These are phyloP conservation scores for Masticophis lateralis DNA, from an alignment of 2,797 vertebrate species.

Conservation along the genomic window DNA sequence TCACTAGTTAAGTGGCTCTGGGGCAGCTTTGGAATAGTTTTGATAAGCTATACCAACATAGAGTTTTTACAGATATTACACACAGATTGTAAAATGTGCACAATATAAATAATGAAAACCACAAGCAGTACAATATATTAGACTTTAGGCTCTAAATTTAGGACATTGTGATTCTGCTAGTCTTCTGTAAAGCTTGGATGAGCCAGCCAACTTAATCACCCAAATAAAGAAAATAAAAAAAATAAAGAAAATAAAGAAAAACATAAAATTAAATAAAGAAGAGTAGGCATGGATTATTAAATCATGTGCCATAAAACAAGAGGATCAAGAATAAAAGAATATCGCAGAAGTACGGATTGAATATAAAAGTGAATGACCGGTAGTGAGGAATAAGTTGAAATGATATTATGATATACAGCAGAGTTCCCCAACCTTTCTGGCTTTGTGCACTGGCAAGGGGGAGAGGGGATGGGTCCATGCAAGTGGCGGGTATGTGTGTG, in stretches of 20 bases:
- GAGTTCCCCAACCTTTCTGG: too few relatives aligned
- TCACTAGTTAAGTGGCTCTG: neutral
- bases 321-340: neutral
- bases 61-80: neutral
- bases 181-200: neutral
- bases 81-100: neutral
- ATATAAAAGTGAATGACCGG: neutral
- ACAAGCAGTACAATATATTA: too few relatives aligned
- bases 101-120: neutral
- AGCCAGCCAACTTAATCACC: neutral
- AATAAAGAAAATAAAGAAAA: too few relatives aligned
- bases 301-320: neutral
- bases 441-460: too few relatives aligned
- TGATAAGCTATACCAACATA: neutral
- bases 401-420: neutral
- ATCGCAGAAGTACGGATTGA: neutral
- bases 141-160: neutral
- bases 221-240: too few relatives aligned
- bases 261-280: neutral
- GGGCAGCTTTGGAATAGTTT: neutral
- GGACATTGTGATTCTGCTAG: neutral
- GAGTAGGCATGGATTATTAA: neutral
- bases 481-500: rapidly evolving
- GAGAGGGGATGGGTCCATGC: too few relatives aligned
- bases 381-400: neutral